A percentile compares a stretch with the other conserved stretches of the same genome.
These are phyloP conservation scores for Cryptotermes secundus DNA, from an alignment of 1,140 invertebrate genomes.

Conservation along the genomic window DNA sequence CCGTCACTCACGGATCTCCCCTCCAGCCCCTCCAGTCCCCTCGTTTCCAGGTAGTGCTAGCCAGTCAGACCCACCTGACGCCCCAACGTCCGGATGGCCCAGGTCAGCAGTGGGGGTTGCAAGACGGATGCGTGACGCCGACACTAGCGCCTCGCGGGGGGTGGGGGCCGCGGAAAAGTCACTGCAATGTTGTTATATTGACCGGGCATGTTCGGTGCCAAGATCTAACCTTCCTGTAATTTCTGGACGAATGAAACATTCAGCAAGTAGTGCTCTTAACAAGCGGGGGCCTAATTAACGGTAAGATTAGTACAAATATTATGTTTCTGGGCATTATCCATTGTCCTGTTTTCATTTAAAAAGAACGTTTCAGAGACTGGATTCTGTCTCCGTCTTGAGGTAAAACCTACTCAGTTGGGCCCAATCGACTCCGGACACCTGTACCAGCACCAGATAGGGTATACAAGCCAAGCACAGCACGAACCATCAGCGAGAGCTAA, in stretches of 20 bases:
- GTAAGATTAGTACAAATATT: no score
- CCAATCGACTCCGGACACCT: no score
- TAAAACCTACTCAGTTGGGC: no score
- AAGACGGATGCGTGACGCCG: slow-evolving; percentile 4
- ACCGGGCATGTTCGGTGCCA: neutral
- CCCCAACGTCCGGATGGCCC: slow-evolving; percentile 8
- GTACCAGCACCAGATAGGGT: no score
- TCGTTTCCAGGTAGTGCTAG: neutral
- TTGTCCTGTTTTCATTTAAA: no score
- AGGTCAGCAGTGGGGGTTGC: neutral
- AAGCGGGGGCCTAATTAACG: no score
- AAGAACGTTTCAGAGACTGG: no score
- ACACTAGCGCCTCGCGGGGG: neutral
- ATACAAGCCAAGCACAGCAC: no score
- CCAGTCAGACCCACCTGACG: slow-evolving; percentile 11
- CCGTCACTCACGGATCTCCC: neutral
- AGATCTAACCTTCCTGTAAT: neutral
- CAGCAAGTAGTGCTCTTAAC: no score
- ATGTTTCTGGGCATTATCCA: no score
- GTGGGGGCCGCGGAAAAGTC: neutral
- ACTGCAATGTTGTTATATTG: neutral
- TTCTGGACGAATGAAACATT: neutral
- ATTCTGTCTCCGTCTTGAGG: no score
- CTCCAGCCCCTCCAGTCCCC: neutral
- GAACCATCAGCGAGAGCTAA: no score